phyloP scores from a whole-genome alignment of 2,113 vertebrate genomes.

The Protobothrops mucrosquamatus region DNA sequence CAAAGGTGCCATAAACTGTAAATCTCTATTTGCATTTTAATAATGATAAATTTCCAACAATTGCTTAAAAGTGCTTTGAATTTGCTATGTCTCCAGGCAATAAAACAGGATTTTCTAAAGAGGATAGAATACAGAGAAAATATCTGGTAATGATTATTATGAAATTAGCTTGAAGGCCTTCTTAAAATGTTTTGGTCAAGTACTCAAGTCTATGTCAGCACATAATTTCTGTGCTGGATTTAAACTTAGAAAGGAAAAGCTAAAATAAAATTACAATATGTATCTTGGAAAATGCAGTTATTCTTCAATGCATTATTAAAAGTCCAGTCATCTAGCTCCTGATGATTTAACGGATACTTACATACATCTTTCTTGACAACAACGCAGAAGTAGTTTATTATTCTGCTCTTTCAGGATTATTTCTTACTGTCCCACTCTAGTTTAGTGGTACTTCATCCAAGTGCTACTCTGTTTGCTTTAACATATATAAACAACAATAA shows the following conservation, averaged over 20 bases:
- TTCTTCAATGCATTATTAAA: not conserved
- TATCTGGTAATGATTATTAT: not conserved
- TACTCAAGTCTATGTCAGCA: not conserved
- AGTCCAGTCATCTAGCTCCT: not conserved
- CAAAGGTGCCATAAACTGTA: not conserved
- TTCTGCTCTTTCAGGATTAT: not conserved
- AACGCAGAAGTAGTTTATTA: not conserved
- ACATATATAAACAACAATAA: not conserved
- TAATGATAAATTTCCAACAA: not conserved
- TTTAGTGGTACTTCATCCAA: not conserved
- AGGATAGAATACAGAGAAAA: not conserved
- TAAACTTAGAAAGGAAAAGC: not conserved
- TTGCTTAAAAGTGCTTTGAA: not conserved
- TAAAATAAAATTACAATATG: not conserved
- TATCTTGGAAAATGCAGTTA: not conserved
- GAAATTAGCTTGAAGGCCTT: not conserved
- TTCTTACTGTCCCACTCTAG: not conserved
- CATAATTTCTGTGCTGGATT: not conserved
- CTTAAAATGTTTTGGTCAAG: not conserved
- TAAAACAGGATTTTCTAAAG: not conserved
- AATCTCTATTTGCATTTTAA: not conserved
- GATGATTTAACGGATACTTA: not conserved
- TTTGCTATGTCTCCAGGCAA: not conserved
- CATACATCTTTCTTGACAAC: not conserved
- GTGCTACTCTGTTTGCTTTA: not conserved